phyloP scores from a whole-genome alignment of 2,113 vertebrate genomes.

The Hirundichthys speculiger region DNA sequence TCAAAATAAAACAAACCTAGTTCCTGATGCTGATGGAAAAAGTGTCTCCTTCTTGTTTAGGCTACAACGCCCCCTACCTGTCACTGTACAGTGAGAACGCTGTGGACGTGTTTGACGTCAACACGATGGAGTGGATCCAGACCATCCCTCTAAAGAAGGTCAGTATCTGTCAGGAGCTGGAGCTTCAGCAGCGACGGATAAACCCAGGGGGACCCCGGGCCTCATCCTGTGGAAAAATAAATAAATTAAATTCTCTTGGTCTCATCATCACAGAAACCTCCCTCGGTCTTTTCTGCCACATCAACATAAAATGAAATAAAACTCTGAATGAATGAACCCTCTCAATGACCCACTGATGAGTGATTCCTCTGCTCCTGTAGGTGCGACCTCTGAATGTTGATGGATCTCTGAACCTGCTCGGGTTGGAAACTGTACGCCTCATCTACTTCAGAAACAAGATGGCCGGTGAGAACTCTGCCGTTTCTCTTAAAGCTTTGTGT shows the following conservation, averaged over 20 bases:
- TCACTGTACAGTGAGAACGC: constrained; percentile 98
- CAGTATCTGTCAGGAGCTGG: neutral
- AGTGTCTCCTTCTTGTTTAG: constrained; percentile 63
- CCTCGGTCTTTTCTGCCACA: neutral
- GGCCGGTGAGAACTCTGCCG: constrained; percentile 84
- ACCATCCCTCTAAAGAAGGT: constrained; percentile 99
- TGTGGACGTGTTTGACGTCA: constrained; percentile 95
- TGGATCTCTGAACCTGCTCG: constrained; percentile 95
- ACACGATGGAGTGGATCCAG: constrained; percentile 99
- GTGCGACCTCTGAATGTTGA: constrained; percentile 95
- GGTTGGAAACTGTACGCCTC: constrained; percentile 93
- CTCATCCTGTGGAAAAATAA: no score
- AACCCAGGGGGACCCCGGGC: no score
- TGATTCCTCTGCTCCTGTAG: constrained; percentile 67
- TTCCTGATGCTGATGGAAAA: neutral
- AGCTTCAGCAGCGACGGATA: no score
- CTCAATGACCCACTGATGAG: no score
- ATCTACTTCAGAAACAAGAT: constrained; percentile 99
- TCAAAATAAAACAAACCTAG: no score
- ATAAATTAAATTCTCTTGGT: no score
- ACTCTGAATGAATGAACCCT: no score
- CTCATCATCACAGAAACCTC: neutral
- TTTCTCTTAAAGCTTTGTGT: no score
- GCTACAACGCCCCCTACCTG: constrained; percentile 98
- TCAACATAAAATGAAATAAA: no score